Conservation (phyloP, 2,797 vertebrate species). For the Tachyglossus aculeatus region DNA sequence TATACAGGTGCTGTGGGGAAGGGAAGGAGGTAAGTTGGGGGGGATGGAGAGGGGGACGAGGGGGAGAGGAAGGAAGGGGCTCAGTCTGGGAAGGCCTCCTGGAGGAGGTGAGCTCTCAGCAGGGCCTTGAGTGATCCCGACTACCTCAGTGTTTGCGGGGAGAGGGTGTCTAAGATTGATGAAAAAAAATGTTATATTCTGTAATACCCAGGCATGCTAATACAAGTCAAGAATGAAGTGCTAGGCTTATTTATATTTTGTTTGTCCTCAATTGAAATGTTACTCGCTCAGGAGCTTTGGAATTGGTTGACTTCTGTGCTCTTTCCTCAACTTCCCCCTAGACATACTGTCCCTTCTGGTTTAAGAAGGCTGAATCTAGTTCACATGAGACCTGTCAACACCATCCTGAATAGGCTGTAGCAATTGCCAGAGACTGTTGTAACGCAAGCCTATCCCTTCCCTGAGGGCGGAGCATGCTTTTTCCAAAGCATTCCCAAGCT, state of each 20-base stretch:
- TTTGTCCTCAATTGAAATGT: background rate
- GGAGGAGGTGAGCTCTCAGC: too few species aligned
- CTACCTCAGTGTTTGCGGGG: background rate
- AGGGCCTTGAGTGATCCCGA: too few species aligned
- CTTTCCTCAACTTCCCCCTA: accelerated
- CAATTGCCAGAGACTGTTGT: background rate
- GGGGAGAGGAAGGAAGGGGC: too few species aligned
- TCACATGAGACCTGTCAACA: background rate
- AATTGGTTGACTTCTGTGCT: background rate
- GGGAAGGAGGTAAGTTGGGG: too few species aligned
- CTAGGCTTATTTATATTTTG: background rate
- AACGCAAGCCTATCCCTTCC: background rate
- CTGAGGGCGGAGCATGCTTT: background rate
- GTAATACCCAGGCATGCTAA: slow-evolving; percentile 11
- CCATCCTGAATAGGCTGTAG: background rate
- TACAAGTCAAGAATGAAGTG: slow-evolving; percentile 11
- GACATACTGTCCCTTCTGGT: background rate
- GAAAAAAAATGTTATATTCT: slow-evolving; percentile 16
- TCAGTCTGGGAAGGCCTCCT: too few species aligned
- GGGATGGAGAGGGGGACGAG: too few species aligned
- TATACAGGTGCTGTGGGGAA: too few species aligned
- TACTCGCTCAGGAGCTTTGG: background rate
- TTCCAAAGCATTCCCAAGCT: background rate
- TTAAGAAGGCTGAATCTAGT: accelerated
- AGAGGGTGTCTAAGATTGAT: slow-evolving; percentile 21